A percentile compares a stretch with the other conserved stretches of the same genome.
phyloP scores from a whole-genome alignment of 37 sponge, comb jelly and placozoan species.

The Theonella swinhoei region DNA sequence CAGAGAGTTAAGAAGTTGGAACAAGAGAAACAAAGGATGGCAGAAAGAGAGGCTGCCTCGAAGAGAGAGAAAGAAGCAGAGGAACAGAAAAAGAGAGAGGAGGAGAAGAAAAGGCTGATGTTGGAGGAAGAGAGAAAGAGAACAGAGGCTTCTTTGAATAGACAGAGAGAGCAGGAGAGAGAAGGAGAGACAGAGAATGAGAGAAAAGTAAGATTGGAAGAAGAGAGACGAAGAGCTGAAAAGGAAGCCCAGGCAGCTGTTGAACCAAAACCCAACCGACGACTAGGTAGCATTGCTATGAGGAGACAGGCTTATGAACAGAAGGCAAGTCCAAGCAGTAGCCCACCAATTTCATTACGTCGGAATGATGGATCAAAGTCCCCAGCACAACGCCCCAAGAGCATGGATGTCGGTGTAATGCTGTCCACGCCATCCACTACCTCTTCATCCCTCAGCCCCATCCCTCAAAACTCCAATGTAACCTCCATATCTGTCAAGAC shows the following conservation, averaged over 20 bases:
- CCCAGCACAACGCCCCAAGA: neutral
- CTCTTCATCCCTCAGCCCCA: neutral
- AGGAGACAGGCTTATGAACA: neutral
- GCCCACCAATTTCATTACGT: neutral
- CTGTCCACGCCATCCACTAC: neutral
- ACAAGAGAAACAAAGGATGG: neutral
- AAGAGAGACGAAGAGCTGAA: neutral
- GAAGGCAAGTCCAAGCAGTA: neutral
- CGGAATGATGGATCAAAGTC: neutral
- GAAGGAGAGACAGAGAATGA: neutral
- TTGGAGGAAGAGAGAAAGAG: neutral
- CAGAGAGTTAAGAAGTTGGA: neutral
- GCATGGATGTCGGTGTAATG: neutral
- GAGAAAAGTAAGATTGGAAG: neutral
- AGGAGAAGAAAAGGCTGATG: slow-evolving; percentile 1
- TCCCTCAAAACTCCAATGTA: neutral
- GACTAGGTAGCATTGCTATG: neutral
- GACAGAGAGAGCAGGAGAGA: neutral
- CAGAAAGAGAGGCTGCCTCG: neutral
- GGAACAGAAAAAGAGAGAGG: neutral
- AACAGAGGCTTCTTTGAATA: neutral
- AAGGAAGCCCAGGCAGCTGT: neutral
- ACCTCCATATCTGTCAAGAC: slow-evolving; percentile 21
- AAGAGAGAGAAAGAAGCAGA: neutral
- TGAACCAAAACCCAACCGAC: neutral